phyloP scores from a whole-genome alignment of 2,888 invertebrate species.

The Dicranocentrus wangi region DNA sequence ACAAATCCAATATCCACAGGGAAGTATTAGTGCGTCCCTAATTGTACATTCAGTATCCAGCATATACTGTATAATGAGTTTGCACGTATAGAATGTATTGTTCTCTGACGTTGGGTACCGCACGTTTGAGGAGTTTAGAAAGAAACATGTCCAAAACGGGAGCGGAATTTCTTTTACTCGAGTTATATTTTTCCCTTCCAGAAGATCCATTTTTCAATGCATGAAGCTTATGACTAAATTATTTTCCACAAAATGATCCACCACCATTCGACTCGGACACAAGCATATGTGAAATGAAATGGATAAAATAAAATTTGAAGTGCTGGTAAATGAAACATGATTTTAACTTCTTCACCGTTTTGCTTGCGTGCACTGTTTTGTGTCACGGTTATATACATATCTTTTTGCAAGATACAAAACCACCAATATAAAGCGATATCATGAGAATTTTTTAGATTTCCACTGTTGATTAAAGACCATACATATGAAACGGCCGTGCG shows the following conservation, averaged over 20 bases:
- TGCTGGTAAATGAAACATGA: constrained; percentile 19
- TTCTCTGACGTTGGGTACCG: constrained; percentile 16
- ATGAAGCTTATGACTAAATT: no score
- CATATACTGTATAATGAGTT: constrained; percentile 38
- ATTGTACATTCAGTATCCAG: constrained; percentile 38
- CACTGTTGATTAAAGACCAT: constrained; percentile 33
- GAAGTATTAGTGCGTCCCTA: not conserved
- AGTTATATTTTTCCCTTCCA: not conserved
- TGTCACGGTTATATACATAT: constrained; percentile 31
- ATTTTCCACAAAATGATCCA: no score
- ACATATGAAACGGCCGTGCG: not conserved
- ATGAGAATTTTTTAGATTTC: constrained; percentile 58
- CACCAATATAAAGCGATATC: constrained; percentile 25
- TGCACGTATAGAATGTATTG: constrained; percentile 37
- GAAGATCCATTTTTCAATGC: constrained; percentile 6
- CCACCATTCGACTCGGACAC: not conserved
- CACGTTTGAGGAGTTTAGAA: constrained; percentile 31
- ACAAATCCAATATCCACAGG: constrained; percentile 59
- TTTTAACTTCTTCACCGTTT: constrained; percentile 10
- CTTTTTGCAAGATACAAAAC: not conserved
- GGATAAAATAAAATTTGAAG: not conserved
- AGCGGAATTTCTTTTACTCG: constrained; percentile 2
- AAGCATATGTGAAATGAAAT: constrained; percentile 5
- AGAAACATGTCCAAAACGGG: constrained; percentile 59
- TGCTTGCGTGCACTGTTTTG: constrained; percentile 37